These are phyloP conservation scores for Matsumyia berberina DNA, from an alignment of 2,888 invertebrate species.

Conservation along the genomic window DNA sequence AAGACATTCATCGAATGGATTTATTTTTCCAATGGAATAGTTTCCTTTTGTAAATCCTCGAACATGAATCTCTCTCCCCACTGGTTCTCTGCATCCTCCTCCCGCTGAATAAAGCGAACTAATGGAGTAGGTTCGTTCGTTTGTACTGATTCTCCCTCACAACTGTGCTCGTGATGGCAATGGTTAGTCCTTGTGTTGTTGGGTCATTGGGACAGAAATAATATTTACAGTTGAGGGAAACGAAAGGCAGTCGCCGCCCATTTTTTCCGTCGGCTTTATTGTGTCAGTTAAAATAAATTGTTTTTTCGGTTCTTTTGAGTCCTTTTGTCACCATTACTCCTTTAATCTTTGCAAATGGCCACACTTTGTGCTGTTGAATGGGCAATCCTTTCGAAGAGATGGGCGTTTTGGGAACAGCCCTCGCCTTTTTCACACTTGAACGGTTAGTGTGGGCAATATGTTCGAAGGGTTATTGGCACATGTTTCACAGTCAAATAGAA, in stretches of 20 bases:
- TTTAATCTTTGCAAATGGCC: conserved; percentile 65
- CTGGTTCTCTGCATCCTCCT: no score
- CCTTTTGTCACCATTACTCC: conserved; percentile 68
- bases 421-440: conserved; percentile 5
- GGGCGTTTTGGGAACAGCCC: conserved; percentile 37
- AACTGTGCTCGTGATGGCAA: conserved; percentile 41
- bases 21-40: conserved; percentile 76
- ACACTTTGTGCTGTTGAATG: conserved; percentile 50
- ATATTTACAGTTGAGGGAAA: conserved; percentile 68
- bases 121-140: conserved; percentile 65
- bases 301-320: conserved; percentile 56
- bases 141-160: conserved; percentile 32
- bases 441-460: conserved; percentile 8
- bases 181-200: conserved; percentile 60
- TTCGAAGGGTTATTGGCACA: conserved; percentile 1
- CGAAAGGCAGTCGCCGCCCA: background rate
- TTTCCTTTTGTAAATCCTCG: conserved; percentile 60
- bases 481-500: no score
- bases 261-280: conserved; percentile 51
- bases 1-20: conserved; percentile 75
- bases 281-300: conserved; percentile 72
- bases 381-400: conserved; percentile 25
- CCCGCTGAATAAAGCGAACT: conserved; percentile 39
- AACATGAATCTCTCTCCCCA: conserved; percentile 54
- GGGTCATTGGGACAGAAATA: conserved; percentile 72